Percentiles rank a stretch among this genome's conserved stretches.
Evolutionary conservation across 2,797 vertebrate genomes (phyloP).

Genomic region (Rhinatrema bivittatum): DNA sequence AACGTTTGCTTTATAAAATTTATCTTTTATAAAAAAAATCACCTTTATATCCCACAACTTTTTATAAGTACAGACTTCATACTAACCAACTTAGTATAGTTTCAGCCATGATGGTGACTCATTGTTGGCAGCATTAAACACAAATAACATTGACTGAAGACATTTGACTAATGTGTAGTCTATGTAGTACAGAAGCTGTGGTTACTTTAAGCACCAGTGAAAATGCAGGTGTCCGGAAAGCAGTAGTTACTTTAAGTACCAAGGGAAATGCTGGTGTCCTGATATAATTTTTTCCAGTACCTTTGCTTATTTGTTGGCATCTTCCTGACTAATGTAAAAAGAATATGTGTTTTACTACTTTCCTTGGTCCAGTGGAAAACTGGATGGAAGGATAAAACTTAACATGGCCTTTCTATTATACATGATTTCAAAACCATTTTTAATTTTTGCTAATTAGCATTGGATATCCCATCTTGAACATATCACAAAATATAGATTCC

Average conservation of each 20-base stretch:
- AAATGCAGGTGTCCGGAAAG: constrained; percentile 15
- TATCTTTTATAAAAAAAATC: too few relatives aligned
- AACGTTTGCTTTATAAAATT: too few relatives aligned
- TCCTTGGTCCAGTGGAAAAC: not conserved
- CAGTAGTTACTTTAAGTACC: constrained; percentile 9
- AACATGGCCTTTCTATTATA: not conserved
- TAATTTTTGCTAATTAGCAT: too few relatives aligned
- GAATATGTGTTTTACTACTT: not conserved
- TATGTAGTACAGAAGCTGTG: constrained; percentile 20
- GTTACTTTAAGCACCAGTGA: constrained; percentile 10
- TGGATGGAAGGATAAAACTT: not conserved
- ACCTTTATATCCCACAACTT: too few relatives aligned
- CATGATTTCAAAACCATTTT: too few relatives aligned
- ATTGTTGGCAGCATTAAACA: constrained; percentile 6
- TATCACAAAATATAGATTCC: too few relatives aligned
- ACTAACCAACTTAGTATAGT: not conserved
- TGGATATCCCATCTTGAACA: too few relatives aligned
- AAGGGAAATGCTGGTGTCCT: constrained; percentile 13
- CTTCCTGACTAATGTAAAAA: constrained; percentile 7
- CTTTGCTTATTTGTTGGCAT: constrained; percentile 6
- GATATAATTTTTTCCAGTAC: constrained; percentile 15
- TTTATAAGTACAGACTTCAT: not conserved
- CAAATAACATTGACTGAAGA: not conserved
- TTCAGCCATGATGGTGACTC: constrained; percentile 3
- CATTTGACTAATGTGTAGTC: constrained; percentile 12